These are phyloP conservation scores for Drosophila hydei DNA, from an alignment of 1,140 invertebrate species.

Conservation along the genomic window DNA sequence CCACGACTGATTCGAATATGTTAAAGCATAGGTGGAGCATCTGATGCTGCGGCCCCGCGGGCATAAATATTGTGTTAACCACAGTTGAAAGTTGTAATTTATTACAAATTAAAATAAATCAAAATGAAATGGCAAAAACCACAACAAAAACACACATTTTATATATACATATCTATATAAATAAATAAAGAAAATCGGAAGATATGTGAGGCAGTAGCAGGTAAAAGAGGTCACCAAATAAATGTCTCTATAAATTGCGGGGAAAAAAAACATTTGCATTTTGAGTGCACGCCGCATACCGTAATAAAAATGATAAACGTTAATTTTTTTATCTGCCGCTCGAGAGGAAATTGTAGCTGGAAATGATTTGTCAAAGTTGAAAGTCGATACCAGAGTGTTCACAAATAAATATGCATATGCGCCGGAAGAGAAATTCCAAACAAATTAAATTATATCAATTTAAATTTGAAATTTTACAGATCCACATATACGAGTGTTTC, in stretches of 20 bases:
- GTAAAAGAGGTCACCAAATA: constrained; percentile 16
- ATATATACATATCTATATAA: neutral
- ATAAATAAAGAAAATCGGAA: constrained; percentile 5
- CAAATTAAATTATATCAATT: constrained; percentile 47
- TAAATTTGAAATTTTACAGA: constrained; percentile 27
- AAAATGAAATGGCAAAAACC: constrained; percentile 49
- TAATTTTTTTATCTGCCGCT: constrained; percentile 59
- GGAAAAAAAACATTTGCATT: constrained; percentile 59
- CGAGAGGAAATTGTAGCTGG: constrained; percentile 56
- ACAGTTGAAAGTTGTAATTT: constrained; percentile 69
- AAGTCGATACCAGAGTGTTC: constrained; percentile 25
- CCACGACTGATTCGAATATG: constrained; percentile 37
- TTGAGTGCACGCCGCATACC: constrained; percentile 51
- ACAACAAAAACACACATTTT: constrained; percentile 13
- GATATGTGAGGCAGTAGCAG: neutral
- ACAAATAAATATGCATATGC: constrained; percentile 18
- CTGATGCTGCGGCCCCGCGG: constrained; percentile 24
- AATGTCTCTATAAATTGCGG: constrained; percentile 44
- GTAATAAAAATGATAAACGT: constrained; percentile 69
- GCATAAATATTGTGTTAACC: constrained; percentile 55
- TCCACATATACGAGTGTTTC: constrained; percentile 4
- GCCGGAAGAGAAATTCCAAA: constrained; percentile 58
- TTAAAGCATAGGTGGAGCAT: constrained; percentile 33
- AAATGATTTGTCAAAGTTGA: constrained; percentile 68
- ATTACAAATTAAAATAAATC: constrained; percentile 80